Evolutionary conservation across 2,888 invertebrate species (phyloP).

Genomic region (Cyrtodaria siliqua): DNA sequence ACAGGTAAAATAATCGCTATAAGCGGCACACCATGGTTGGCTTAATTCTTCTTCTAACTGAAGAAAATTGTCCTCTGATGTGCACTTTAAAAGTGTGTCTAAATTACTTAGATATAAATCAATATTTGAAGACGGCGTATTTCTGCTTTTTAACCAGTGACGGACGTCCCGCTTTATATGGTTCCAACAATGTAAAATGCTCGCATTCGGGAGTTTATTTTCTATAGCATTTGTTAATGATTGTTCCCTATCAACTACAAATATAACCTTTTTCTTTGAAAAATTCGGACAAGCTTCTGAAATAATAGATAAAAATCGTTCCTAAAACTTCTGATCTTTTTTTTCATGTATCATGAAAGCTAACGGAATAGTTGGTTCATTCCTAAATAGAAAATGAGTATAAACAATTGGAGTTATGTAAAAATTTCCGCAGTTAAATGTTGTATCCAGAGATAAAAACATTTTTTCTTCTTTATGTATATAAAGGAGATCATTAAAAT

Average conservation of each 20-base stretch:
- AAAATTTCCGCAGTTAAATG: constrained; percentile 34
- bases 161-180: too few species aligned
- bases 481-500: constrained; percentile 28
- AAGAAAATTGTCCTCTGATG: too few species aligned
- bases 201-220: too few species aligned
- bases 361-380: constrained; percentile 23
- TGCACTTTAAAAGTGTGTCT: too few species aligned
- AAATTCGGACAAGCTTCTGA: constrained; percentile 25
- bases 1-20: too few species aligned
- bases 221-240: constrained; percentile 4
- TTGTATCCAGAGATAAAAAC: constrained; percentile 30
- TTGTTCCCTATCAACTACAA: constrained; percentile 22
- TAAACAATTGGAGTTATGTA: constrained; percentile 34
- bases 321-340: constrained; percentile 34
- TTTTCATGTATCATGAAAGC: constrained; percentile 36
- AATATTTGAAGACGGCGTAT: too few species aligned
- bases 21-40: too few species aligned
- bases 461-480: constrained; percentile 9
- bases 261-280: constrained; percentile 1
- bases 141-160: too few species aligned
- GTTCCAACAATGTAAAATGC: too few species aligned
- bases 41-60: too few species aligned
- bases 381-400: constrained; percentile 24
- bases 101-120: too few species aligned
- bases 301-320: constrained; percentile 18